Evolutionary conservation across 2,888 invertebrate species (phyloP), one percentile per base, ranked within the genome.

Genomic region (Crossocerus cetratus): DNA sequence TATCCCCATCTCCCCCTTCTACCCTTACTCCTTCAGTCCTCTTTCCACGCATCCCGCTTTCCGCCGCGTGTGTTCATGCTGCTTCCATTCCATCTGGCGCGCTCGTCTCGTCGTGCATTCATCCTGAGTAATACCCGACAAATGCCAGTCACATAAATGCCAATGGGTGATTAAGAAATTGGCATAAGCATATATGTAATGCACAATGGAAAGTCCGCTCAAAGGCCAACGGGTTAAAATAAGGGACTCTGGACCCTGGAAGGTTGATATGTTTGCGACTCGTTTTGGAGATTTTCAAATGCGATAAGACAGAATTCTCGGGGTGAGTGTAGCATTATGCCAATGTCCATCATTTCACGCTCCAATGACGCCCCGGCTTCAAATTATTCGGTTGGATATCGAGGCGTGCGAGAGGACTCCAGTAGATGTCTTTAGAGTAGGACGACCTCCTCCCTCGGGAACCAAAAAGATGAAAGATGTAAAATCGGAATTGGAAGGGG

Each of bases 321-420:
- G 77, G 82, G 78, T 78, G 79, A 78, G 79, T 83, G 78, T 80
- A 81, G 70, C 68, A 62, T 65, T 81, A 84, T 83, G 80, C 85
- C 83, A 83, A 84, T 83, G 84, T 80, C 84, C 86, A 86, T 86
- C 86, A 86, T 87, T 86, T 86, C 83, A 84, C 85, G 83, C 82
- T 84, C 73, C 84, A 78, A 82, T 85, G 86, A 82, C 81, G 78
- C 80, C 83, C 71, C 78, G 86, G 84, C 83, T 84, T 83, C 83
- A 83, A 84, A 86, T 86, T 87, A 87, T 87, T 86, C 86, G 86
- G 84, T 86, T 83, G 80, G 77, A 85, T 85, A 83, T 85, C 83
- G 80, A 77, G 81, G 67, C 56, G 32, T 8, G 58, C 78, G 58
- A 78, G 65, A 76, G 65, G 76, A 74, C 67, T 61, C 22, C 60